These are phyloP conservation scores for Cephalopterus ornatus DNA, from an alignment of 2,113 vertebrate species.

Conservation along the genomic window DNA sequence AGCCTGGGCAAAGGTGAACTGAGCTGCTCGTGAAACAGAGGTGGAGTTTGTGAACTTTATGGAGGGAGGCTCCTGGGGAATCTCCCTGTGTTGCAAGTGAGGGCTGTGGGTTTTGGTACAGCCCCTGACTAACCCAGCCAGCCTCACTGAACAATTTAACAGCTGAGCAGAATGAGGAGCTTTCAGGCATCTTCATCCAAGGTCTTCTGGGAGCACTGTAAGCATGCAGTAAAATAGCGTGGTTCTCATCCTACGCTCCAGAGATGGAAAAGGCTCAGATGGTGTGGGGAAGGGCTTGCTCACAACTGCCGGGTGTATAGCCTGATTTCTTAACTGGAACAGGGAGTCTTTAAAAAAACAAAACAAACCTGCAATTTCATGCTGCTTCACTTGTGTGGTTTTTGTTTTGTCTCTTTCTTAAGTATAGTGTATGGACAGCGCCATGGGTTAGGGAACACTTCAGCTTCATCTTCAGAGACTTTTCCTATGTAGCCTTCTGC, in stretches of 20 bases:
- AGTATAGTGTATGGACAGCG: conserved; percentile 43
- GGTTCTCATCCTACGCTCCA: background rate
- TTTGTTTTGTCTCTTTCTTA: conserved; percentile 58
- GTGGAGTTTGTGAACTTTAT: background rate
- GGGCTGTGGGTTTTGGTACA: background rate
- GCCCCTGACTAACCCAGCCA: background rate
- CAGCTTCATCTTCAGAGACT: conserved; percentile 32
- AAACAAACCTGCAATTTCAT: background rate
- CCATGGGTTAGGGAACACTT: conserved; percentile 42
- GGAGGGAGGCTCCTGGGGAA: background rate
- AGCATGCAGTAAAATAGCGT: background rate
- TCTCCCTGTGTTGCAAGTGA: rapidly evolving
- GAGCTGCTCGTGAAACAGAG: background rate
- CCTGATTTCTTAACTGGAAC: background rate
- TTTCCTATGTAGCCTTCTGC: conserved; percentile 29
- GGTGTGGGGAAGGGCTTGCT: background rate
- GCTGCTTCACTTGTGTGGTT: conserved; percentile 46
- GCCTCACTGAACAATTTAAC: background rate
- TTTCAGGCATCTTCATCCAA: background rate
- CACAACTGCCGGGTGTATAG: background rate
- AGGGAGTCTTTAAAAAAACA: background rate
- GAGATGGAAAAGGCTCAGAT: background rate
- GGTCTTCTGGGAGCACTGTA: background rate
- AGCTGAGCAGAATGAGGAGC: background rate
- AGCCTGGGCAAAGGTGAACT: background rate